Base-by-base conservation (phyloP, 2,888 invertebrate genomes). In the Cosmorhoe ocellata region DNA sequence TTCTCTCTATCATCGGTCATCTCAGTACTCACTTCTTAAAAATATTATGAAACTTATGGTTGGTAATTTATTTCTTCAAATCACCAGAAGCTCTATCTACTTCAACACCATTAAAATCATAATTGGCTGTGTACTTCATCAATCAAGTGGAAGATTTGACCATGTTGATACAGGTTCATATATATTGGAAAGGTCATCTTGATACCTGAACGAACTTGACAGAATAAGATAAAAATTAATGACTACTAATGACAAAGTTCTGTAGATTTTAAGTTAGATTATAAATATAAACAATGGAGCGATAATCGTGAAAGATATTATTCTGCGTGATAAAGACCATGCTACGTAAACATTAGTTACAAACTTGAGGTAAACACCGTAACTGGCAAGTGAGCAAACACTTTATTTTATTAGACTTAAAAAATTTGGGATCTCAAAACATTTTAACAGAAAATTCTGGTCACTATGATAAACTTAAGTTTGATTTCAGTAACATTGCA, bases 121-220 rank as follows among this genome's bases (percentile, higher is more conserved):
- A 47, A 53, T 53, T 56, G 51, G 43, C 44, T 33, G 24, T 37
- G 31, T 24, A 40, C 44, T 30, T 43, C 44, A 47, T 49, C 47
- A 37, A 55, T 55, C 55, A 58, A 33, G 40, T 27, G 14, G 18
- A 39, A 36, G 26, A 42, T 51, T 46, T 42, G 49, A 51, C 34
- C 45, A 51, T 54, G 50, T 46, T 48, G 28, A 55, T 53, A 47
- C 33, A 11, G 40, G 33, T 58, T 42, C 30, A 48, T 55, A 47
- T 47, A 46, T 53, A 51, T 48, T 10, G 22, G 14, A 59, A 61
- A 62, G 58, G 61, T 59, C 56, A 62, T 62, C 59, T 31, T 48
- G 58, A 62, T 59, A 42, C 51, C 34, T 55, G 33, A 58, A 41
- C 46, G 48, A n/a, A n/a, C n/a, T n/a, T 56, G 51, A 55, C 52